Evolutionary conservation across 2,888 invertebrate genomes (phyloP), one percentile per base, ranked within the genome.

Genomic region (Hirtodrosophila trivittata): DNA sequence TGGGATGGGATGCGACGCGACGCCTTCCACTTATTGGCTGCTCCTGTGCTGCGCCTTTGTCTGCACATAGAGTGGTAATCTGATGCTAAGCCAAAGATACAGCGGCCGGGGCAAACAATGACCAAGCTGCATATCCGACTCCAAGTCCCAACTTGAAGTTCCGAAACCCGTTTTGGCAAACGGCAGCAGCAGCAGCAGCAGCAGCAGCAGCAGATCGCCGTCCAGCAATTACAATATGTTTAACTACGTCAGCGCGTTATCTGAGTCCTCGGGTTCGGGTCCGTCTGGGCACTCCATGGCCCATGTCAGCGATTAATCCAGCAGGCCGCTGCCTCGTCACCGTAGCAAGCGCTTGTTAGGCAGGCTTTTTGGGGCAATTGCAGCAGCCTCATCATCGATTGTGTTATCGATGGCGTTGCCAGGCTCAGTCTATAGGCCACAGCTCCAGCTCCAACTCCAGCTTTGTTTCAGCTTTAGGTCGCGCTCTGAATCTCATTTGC

Each of bases 241-340:
- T 89, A 88, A 88, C 89, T 89, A 87, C 87, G 88, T 77, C 87
- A 88, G 78, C 83, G 80, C 88, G 70, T 83, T 83, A 87, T 87
- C 86, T 77, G 65, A 30, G 41, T 55, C 50, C 50, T 65, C 37
- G 7, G 52, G 14, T 60, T 46, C 49, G 38, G 6, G 35, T 38
- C 5, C 45, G 52, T 28, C 45, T 43, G 49, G 13, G 50, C 28
- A 35, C 28, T 35, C 35, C 52, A 21, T 60, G 68, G 66, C 26
- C 57, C 89, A 86, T 90, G 90, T 90, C 89, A 89, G 77, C 90
- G 90, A 90, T 90, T 90, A 90, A 90, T 90, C 88, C 88, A 86
- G 84, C 77, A 84, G 87, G 74, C 83, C 84, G 85, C 77, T 86
- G 85, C 87, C 88, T 88, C 89, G 88, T 89, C 89, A 89, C 87